Evolutionary conservation across 2,113 vertebrate species (phyloP).

Genomic region (Coptodon bakossiorum): DNA sequence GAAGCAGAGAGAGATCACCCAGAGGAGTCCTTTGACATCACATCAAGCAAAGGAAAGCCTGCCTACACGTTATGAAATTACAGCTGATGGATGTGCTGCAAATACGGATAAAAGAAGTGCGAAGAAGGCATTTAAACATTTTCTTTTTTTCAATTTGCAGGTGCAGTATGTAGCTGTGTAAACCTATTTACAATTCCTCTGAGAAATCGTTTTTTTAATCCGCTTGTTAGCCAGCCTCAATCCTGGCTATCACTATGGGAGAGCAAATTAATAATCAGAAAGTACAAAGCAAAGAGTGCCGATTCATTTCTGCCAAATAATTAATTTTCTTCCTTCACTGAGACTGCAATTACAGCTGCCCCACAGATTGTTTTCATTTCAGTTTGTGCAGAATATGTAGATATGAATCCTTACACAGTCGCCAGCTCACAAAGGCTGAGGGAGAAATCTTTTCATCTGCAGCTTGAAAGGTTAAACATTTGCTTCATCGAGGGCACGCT

Average conservation of each 20-base stretch:
- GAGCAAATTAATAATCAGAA: constrained; percentile 50
- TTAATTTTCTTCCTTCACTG: constrained; percentile 40
- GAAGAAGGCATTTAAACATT: background rate
- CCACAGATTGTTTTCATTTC: constrained; percentile 16
- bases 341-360: constrained; percentile 37
- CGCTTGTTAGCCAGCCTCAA: constrained; percentile 6
- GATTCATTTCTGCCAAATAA: constrained; percentile 44
- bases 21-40: constrained; percentile 28
- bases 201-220: constrained; percentile 34
- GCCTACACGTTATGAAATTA: constrained; percentile 30
- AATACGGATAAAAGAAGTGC: background rate
- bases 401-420: constrained; percentile 1
- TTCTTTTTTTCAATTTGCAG: background rate
- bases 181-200: constrained; percentile 27
- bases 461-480: background rate
- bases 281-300: constrained; percentile 41
- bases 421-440: background rate
- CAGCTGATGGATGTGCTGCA: background rate
- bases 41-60: background rate
- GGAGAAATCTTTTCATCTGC: background rate
- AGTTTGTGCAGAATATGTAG: background rate
- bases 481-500: background rate
- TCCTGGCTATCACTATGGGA: constrained; percentile 13
- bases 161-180: background rate
- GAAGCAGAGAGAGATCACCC: constrained; percentile 2